Base-by-base conservation (phyloP, 1,140 invertebrate genomes). In the Drosophila chauvacae region DNA sequence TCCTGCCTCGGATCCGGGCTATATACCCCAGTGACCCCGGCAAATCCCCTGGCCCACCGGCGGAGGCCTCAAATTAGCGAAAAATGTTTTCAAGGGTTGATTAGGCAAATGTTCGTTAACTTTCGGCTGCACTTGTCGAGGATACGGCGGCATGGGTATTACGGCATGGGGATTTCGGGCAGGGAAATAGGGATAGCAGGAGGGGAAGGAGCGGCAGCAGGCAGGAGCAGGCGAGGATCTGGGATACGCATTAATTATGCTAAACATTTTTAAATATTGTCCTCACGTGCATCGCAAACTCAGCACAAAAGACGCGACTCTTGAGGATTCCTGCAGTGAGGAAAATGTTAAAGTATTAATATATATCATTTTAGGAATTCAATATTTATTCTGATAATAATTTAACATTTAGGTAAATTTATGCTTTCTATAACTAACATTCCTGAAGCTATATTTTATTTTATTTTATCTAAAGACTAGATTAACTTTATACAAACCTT, bases 181-280 rank as follows among this genome's bases (percentile, higher is more conserved):
- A 33, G 48, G 63, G 28, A 42, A 41, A 44, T 69, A 42, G 50
- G 39, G 28, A 64, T 45, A 18, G n/a, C 14, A 45, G 53, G 3
- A 6, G 51, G 44, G 45, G n/a, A 33, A 47, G 48, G 39, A 37
- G 33, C 7, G 0, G n/a, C 16, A 51, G 33, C 2, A 3, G 13
- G 37, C 20, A 10, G 44, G 37, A 53, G 33, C 10, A 11, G 33
- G 16, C 18, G 28, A 53, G 56, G 45, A 39, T 53, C 51, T 58
- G 71, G 57, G 53, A 63, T 80, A 60, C 60, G 83, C 72, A 90
- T 90, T 91, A 91, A 91, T 91, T 91, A 91, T 91, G 90, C 86
- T 91, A 91, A 91, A 91, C 85, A 91, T 87, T 91, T 90, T 91
- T 91, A 90, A 91, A 91, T 91, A 91, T 91, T 91, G 90, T 91